These are phyloP conservation scores for Poeciliopsis prolifica DNA, from an alignment of 2,113 vertebrate species.

Conservation along the genomic window DNA sequence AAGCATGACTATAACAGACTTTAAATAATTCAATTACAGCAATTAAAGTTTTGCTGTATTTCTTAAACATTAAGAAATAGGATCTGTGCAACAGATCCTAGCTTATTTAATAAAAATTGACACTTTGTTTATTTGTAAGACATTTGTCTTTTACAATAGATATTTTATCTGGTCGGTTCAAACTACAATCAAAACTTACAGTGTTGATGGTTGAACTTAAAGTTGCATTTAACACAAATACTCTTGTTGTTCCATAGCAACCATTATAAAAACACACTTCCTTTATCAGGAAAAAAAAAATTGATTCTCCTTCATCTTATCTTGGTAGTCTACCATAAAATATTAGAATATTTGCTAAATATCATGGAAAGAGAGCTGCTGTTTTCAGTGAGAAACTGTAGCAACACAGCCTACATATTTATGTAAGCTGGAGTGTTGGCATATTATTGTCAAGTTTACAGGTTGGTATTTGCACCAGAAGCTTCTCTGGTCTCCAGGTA, in stretches of 20 bases:
- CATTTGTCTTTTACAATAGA: constrained; percentile 1
- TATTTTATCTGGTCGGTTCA: background rate
- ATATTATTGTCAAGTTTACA: constrained; percentile 37
- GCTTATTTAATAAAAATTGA: constrained; percentile 58
- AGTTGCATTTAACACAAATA: background rate
- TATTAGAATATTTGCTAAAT: background rate
- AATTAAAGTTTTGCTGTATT: background rate
- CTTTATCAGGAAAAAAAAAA: background rate
- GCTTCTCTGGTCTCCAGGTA: constrained; percentile 38
- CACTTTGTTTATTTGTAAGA: constrained; percentile 16
- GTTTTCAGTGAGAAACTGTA: background rate
- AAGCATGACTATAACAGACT: background rate
- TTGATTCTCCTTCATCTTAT: background rate
- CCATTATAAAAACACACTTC: background rate
- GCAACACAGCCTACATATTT: background rate
- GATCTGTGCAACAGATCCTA: constrained; percentile 7
- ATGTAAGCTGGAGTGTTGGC: fast-evolving
- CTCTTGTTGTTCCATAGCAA: background rate
- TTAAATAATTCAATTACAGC: background rate
- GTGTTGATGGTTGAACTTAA: constrained; percentile 11
- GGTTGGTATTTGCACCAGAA: background rate
- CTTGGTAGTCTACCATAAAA: background rate
- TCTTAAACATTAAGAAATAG: constrained; percentile 6
- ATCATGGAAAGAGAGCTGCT: background rate
- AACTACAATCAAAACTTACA: constrained; percentile 25